Conservation (phyloP, 1,140 invertebrate genomes). For the Drosophila yakuba region DNA sequence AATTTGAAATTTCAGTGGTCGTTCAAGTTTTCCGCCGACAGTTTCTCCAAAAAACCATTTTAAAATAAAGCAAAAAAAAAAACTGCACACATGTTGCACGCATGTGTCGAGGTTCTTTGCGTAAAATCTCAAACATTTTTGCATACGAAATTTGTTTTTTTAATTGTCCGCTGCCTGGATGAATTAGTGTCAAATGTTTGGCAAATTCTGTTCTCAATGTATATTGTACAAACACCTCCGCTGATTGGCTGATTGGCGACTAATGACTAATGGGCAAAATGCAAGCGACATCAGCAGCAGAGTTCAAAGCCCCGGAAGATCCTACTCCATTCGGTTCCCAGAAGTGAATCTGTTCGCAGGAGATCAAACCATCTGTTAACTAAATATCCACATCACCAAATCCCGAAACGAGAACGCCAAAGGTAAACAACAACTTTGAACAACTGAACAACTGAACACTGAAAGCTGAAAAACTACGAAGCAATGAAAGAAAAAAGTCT, state of each 20-base stretch:
- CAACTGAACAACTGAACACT: not conserved
- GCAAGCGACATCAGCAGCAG: slow-evolving; percentile 21
- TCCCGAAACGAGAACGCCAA: slow-evolving; percentile 64
- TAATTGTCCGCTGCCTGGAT: slow-evolving; percentile 39
- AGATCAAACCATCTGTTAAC: slow-evolving; percentile 81
- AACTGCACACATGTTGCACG: slow-evolving; percentile 72
- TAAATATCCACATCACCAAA: slow-evolving; percentile 65
- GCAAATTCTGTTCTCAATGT: slow-evolving; percentile 24
- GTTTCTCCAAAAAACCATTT: slow-evolving; percentile 31
- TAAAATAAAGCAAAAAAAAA: slow-evolving; percentile 41
- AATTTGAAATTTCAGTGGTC: slow-evolving; percentile 50
- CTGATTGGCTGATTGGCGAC: slow-evolving; percentile 11
- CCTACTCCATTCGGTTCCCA: slow-evolving; percentile 47
- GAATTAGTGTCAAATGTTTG: slow-evolving; percentile 74
- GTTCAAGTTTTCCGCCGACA: slow-evolving; percentile 31
- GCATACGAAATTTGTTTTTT: slow-evolving; percentile 55
- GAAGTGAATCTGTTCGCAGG: slow-evolving; percentile 40
- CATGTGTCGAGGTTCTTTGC: slow-evolving; percentile 44
- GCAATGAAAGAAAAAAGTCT: slow-evolving; percentile 6
- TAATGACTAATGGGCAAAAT: slow-evolving; percentile 40
- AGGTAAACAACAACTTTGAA: slow-evolving; percentile 58
- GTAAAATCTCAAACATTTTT: slow-evolving; percentile 1
- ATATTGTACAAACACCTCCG: not conserved
- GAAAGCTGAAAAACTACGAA: slow-evolving; percentile 20
- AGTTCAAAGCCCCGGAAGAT: slow-evolving; percentile 61